Conservation (phyloP, 2,888 invertebrate species). For the Glomeris marginata region DNA sequence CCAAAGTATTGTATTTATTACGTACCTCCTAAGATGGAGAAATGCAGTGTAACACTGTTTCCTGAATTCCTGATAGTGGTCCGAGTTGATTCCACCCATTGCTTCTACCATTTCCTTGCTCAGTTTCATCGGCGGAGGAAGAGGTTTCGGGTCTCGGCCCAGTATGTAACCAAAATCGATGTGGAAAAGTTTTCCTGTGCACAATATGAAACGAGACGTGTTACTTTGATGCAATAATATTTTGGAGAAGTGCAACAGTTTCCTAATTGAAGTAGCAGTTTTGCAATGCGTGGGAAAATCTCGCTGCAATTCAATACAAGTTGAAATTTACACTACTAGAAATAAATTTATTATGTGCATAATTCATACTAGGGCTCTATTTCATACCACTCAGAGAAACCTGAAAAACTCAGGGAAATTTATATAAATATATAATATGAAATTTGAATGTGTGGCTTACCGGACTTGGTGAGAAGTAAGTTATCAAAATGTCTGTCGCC, state of each 20-base stretch:
- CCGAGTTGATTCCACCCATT: constrained; percentile 80
- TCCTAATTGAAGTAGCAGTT: too few relatives aligned
- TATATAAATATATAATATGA: too few relatives aligned
- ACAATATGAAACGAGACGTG: too few relatives aligned
- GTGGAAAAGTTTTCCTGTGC: constrained; percentile 67
- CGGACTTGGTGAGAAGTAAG: constrained; percentile 72
- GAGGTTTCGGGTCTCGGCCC: constrained; percentile 94
- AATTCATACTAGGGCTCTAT: too few relatives aligned
- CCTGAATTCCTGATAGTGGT: constrained; percentile 85
- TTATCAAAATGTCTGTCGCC: constrained; percentile 98
- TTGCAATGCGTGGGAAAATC: too few relatives aligned
- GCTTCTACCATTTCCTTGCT: constrained; percentile 99
- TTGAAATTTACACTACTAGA: not conserved
- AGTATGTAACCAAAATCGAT: constrained; percentile 97
- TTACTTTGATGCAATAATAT: too few relatives aligned
- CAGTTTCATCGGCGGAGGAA: constrained; percentile 98
- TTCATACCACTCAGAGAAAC: not conserved
- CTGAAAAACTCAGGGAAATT: too few relatives aligned
- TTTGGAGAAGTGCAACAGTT: too few relatives aligned
- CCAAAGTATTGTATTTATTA: too few relatives aligned
- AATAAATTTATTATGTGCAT: too few relatives aligned
- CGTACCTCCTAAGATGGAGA: constrained; percentile 68
- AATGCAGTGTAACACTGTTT: constrained; percentile 94
- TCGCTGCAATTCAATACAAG: too few relatives aligned
- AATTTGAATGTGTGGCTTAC: too few relatives aligned